phyloP scores from a whole-genome alignment of 2,888 invertebrate genomes.

The Tuberolachnus salignus region DNA sequence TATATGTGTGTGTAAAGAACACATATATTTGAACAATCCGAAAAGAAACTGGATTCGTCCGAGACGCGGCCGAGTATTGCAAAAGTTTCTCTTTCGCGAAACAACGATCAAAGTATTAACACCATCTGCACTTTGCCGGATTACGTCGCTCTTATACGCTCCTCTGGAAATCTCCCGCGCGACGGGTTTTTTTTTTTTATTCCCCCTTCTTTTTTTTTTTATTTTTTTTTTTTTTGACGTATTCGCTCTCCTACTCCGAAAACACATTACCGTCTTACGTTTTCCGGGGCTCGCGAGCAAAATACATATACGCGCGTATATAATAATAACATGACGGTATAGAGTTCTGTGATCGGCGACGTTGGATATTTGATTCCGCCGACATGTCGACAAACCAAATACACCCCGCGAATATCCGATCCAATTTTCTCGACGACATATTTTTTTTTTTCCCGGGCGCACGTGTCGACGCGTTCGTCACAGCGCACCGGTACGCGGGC shows the following conservation, averaged over 20 bases:
- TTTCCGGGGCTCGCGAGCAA: conserved; percentile 3
- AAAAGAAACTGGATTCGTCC: conserved; percentile 38
- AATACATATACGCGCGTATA: no score
- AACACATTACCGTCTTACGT: conserved; percentile 47
- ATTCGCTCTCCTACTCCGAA: conserved; percentile 17
- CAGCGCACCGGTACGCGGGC: neutral
- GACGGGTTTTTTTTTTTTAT: conserved; percentile 4
- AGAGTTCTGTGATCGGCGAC: neutral
- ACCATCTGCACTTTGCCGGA: conserved; percentile 51
- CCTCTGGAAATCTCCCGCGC: conserved; percentile 4
- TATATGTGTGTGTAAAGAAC: neutral
- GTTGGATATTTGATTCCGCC: conserved; percentile 24
- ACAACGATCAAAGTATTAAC: conserved; percentile 55
- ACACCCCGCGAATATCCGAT: conserved; percentile 9
- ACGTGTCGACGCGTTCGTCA: neutral
- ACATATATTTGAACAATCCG: neutral
- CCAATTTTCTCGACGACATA: conserved; percentile 22
- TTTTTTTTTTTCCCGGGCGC: neutral
- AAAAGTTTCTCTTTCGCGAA: conserved; percentile 42
- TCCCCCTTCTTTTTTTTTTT: neutral
- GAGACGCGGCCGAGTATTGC: conserved; percentile 23
- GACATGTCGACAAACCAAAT: neutral
- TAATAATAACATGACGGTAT: neutral
- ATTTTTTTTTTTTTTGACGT: conserved; percentile 15
- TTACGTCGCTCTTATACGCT: conserved; percentile 20